Percentiles rank a stretch among this genome's conserved stretches.
Conservation (phyloP, 2,797 vertebrate genomes). For the Neomorphus geoffroyi region DNA sequence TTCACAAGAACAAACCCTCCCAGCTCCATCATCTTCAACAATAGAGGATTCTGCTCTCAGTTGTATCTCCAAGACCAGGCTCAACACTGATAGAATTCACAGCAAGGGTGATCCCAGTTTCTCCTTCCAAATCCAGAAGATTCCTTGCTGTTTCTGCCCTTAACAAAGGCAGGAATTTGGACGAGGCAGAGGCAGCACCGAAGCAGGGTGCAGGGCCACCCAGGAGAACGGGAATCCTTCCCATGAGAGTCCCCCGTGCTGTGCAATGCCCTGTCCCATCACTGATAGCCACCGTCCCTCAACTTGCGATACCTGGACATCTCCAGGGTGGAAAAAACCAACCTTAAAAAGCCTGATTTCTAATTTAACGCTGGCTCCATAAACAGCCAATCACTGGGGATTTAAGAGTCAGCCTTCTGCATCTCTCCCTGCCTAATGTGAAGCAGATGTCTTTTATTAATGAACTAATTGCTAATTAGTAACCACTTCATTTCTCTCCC, state of each 20-base stretch:
- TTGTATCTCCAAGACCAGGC: fast-evolving
- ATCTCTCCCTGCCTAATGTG: not conserved
- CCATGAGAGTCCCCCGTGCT: not conserved
- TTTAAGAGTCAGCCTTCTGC: not conserved
- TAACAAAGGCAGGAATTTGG: not conserved
- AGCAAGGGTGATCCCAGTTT: not conserved
- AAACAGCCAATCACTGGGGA: not conserved
- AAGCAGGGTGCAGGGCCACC: fast-evolving
- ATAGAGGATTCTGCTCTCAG: not conserved
- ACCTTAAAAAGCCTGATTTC: not conserved
- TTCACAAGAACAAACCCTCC: not conserved
- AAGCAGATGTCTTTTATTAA: conserved; percentile 37
- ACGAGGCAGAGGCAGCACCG: fast-evolving
- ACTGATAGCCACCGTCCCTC: not conserved
- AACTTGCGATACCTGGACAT: not conserved
- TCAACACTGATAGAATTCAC: not conserved
- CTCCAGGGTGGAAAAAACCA: not conserved
- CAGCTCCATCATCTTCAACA: not conserved
- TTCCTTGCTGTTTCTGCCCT: not conserved
- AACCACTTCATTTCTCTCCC: not conserved
- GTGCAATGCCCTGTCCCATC: fast-evolving
- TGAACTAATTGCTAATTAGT: conserved; percentile 29
- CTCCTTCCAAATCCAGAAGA: not conserved
- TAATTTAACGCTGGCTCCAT: not conserved
- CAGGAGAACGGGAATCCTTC: not conserved